Conservation (phyloP, 2,888 invertebrate genomes). For the Scrobipalpa costella region DNA sequence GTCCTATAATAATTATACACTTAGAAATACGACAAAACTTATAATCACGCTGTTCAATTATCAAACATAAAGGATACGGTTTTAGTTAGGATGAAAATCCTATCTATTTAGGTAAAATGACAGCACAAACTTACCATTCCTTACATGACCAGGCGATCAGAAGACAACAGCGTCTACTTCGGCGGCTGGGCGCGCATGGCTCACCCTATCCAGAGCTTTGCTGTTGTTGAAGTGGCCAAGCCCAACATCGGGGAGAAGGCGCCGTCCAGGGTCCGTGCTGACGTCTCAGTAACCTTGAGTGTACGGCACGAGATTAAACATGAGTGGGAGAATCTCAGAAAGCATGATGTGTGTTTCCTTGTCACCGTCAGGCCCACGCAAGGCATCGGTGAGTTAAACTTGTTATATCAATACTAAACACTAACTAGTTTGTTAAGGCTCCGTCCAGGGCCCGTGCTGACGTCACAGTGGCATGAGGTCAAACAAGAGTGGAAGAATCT, state of each 20-base stretch:
- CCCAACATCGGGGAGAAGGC: conserved; percentile 96
- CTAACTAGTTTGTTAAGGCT: no score
- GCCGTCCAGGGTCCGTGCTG: conserved; percentile 97
- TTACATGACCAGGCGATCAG: conserved; percentile 84
- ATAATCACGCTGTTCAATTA: no score
- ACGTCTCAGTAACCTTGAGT: conserved; percentile 95
- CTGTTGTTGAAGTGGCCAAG: conserved; percentile 96
- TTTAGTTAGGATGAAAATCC: no score
- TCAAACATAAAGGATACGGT: no score
- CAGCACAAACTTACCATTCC: not conserved
- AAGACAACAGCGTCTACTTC: conserved; percentile 92
- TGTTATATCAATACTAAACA: no score
- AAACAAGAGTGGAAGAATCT: conserved; percentile 98
- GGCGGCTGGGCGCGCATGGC: conserved; percentile 99
- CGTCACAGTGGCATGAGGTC: conserved; percentile 94
- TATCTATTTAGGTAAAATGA: no score
- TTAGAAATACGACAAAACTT: no score
- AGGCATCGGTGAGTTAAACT: conserved; percentile 88
- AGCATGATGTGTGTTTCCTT: conserved; percentile 99
- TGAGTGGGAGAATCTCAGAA: conserved; percentile 98
- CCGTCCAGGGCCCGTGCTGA: conserved; percentile 98
- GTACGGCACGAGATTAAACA: conserved; percentile 94
- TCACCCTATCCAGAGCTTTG: conserved; percentile 94
- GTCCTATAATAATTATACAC: no score
- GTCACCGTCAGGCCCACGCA: conserved; percentile 93